phyloP scores from a whole-genome alignment of 2,113 vertebrate genomes.

The Glaucomys volans region DNA sequence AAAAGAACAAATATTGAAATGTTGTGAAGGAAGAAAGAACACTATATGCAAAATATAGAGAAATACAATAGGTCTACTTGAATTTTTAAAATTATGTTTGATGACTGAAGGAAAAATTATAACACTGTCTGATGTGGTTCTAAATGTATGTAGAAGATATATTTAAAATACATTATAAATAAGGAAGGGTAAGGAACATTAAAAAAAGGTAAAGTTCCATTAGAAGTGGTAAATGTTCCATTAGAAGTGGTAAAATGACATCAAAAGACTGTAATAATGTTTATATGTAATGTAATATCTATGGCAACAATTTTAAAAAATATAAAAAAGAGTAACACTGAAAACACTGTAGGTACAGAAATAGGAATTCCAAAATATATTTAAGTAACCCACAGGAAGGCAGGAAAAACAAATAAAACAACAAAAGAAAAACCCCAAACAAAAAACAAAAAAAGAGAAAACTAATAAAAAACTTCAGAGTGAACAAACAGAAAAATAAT shows the following conservation, averaged over 20 bases:
- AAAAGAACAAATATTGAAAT: background rate
- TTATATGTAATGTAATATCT: background rate
- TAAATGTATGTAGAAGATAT: background rate
- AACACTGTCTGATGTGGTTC: background rate
- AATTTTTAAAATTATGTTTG: background rate
- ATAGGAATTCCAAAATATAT: background rate
- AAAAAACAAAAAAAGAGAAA: background rate
- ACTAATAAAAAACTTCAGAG: background rate
- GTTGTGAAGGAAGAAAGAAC: background rate
- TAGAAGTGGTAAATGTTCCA: background rate
- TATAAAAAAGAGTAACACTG: background rate
- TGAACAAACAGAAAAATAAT: background rate
- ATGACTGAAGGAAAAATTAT: background rate
- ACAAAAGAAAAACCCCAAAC: background rate
- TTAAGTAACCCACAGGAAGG: background rate
- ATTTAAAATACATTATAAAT: background rate
- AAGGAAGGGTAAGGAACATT: background rate
- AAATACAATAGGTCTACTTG: background rate
- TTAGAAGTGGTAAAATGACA: background rate
- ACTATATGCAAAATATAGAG: background rate
- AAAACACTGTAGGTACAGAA: background rate
- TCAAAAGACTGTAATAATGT: background rate
- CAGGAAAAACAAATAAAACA: background rate
- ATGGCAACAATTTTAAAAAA: background rate
- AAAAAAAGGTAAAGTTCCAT: background rate